These are phyloP conservation scores for Drosophila fungiperda DNA, from an alignment of 2,888 invertebrate genomes.

Conservation along the genomic window DNA sequence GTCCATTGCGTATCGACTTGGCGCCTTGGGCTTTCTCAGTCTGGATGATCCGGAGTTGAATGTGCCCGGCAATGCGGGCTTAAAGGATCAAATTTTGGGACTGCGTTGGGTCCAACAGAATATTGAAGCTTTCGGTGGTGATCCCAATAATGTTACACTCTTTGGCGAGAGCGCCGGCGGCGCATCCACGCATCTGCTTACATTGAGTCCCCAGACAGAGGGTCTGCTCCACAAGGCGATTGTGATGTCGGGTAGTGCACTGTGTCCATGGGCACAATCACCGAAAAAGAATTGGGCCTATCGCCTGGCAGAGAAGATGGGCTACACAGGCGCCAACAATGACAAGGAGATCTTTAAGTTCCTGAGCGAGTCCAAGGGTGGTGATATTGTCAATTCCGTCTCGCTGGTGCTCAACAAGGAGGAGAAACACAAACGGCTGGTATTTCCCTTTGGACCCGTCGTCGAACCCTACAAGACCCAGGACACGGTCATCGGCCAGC, in stretches of 20 bases:
- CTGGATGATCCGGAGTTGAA: constrained; percentile 85
- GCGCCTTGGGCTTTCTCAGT: constrained; percentile 86
- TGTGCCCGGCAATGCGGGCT: constrained; percentile 86
- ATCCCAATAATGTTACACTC: constrained; percentile 86
- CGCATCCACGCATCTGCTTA: constrained; percentile 85
- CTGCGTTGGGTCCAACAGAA: constrained; percentile 86
- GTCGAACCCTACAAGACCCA: constrained; percentile 82
- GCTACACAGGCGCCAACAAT: constrained; percentile 77
- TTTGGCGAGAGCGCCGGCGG: constrained; percentile 87
- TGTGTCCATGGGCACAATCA: constrained; percentile 81
- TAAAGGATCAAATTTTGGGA: constrained; percentile 86
- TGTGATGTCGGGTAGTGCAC: constrained; percentile 82
- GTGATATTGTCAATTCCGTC: constrained; percentile 77
- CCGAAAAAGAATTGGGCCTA: constrained; percentile 73
- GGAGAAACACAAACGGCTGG: constrained; percentile 76
- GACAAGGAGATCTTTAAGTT: constrained; percentile 82
- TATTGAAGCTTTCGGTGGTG: constrained; percentile 86
- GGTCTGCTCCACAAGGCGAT: constrained; percentile 83
- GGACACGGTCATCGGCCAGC: constrained; percentile 77
- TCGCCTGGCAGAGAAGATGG: constrained; percentile 79
- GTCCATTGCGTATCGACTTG: constrained; percentile 86
- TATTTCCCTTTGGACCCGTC: constrained; percentile 83
- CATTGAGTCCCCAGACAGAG: constrained; percentile 85
- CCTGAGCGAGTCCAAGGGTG: constrained; percentile 70
- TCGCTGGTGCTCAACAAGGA: constrained; percentile 73